Evolutionary conservation across 2,797 vertebrate species (phyloP).

Genomic region (Sebastolobus alascanus): DNA sequence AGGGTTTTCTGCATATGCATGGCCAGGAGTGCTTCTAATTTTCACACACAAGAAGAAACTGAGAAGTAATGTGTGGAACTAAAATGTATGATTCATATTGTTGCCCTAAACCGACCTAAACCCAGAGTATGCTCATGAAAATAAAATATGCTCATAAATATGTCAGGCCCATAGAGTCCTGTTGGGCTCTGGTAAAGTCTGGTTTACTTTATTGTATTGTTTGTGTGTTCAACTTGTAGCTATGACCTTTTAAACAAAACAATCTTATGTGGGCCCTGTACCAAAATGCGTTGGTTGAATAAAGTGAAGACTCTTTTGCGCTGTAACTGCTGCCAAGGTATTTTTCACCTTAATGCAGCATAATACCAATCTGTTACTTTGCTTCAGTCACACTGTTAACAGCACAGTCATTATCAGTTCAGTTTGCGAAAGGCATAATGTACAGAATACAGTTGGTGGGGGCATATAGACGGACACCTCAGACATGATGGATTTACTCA

Average conservation of each 20-base stretch:
- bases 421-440: not conserved
- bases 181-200: not conserved
- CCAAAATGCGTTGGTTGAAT: not conserved
- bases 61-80: not conserved
- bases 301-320: not conserved
- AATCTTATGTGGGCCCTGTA: not conserved
- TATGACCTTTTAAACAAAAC: not conserved
- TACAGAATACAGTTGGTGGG: not conserved
- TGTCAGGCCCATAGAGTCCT: not conserved
- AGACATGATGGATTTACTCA: slow-evolving; percentile 4
- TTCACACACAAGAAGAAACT: not conserved
- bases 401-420: slow-evolving; percentile 9
- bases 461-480: not conserved
- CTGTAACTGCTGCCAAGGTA: not conserved
- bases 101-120: not conserved
- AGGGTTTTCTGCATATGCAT: not conserved
- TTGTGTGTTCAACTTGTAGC: not conserved
- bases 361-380: not conserved
- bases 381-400: not conserved
- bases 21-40: not conserved
- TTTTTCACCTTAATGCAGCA: slow-evolving; percentile 1
- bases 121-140: not conserved
- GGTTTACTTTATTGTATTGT: not conserved
- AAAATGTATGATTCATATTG: not conserved
- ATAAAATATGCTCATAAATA: not conserved